Conservation (phyloP, 2,888 invertebrate genomes). For the Danaus chrysippus region DNA sequence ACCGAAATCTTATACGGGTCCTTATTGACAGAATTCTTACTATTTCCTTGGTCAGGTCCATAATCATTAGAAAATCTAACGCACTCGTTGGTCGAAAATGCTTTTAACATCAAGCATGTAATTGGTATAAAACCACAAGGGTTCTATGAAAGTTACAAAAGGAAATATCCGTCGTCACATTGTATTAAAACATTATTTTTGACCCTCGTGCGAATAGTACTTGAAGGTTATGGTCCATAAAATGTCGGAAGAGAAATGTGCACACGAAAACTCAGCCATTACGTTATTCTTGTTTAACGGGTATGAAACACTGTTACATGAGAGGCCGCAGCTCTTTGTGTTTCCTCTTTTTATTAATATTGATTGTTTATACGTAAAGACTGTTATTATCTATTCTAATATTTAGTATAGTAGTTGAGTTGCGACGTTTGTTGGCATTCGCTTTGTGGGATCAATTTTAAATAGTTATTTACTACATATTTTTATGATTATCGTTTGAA, state of each 20-base stretch:
- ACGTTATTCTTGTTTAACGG: conserved; percentile 11
- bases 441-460: no score
- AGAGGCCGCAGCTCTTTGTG: neutral
- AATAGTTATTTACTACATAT: no score
- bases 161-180: conserved; percentile 3
- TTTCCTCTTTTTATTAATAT: neutral
- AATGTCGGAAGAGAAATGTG: conserved; percentile 8
- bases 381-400: no score
- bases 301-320: conserved; percentile 10
- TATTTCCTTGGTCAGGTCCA: neutral
- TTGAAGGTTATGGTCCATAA: neutral
- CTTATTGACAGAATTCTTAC: neutral
- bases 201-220: conserved; percentile 9
- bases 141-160: neutral
- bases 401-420: no score
- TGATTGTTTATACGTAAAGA: neutral
- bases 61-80: neutral
- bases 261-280: conserved; percentile 12
- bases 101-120: neutral
- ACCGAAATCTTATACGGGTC: neutral
- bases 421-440: no score
- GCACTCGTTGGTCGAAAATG: no score
- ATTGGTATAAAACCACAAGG: conserved; percentile 5
- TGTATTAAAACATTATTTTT: conserved; percentile 11
- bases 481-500: no score